A percentile compares a stretch with the other conserved stretches of the same genome.
These are phyloP conservation scores for Gnathonemus echidnorhynchus DNA, from an alignment of 2,113 vertebrate species.

Conservation along the genomic window DNA sequence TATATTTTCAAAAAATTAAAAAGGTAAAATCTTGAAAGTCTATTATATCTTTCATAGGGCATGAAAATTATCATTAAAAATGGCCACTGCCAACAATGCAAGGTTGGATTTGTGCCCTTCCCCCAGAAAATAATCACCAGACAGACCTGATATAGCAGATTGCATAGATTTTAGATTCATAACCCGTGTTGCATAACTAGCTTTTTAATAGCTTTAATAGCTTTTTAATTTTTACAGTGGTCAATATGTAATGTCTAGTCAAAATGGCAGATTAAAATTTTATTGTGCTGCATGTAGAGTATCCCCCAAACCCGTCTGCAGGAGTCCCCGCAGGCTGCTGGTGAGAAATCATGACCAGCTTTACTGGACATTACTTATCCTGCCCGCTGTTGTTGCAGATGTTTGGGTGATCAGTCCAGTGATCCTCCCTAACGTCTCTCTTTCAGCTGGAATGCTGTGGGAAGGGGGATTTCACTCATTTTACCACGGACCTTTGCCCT, in stretches of 20 bases:
- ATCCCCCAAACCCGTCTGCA: background rate
- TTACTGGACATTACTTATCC: background rate
- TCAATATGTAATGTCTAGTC: background rate
- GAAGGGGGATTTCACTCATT: constrained; percentile 18
- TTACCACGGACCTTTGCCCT: constrained; percentile 21
- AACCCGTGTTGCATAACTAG: background rate
- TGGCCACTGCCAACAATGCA: too few species aligned
- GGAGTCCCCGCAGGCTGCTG: background rate
- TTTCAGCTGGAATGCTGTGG: constrained; percentile 85
- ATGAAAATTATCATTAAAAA: background rate
- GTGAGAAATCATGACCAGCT: background rate
- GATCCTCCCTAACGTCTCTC: background rate
- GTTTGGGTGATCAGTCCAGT: background rate
- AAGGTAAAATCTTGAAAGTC: background rate
- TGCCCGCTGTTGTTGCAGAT: background rate
- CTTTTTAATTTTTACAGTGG: background rate
- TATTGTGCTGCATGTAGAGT: background rate
- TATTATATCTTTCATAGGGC: background rate
- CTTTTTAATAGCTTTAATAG: background rate
- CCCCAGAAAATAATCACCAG: background rate
- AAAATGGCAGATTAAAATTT: background rate
- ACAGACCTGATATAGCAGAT: background rate
- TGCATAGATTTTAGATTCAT: background rate
- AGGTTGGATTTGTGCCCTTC: background rate
- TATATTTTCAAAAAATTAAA: background rate